Conservation (phyloP, 2,113 vertebrate genomes). For the Jacana jacana region DNA sequence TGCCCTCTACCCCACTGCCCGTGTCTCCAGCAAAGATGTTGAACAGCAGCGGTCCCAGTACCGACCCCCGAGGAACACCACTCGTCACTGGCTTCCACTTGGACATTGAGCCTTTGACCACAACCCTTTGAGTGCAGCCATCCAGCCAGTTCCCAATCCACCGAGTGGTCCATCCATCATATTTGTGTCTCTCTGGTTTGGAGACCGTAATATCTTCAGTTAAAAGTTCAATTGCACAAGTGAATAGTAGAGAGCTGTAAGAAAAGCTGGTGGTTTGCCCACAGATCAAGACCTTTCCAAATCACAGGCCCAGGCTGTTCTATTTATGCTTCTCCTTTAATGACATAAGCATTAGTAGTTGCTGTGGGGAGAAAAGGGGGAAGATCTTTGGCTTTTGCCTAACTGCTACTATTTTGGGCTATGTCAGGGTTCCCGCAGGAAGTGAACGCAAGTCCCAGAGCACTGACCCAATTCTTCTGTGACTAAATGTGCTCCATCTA, state of each 20-base stretch:
- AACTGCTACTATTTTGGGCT: conserved; percentile 34
- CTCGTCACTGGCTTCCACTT: too few relatives aligned
- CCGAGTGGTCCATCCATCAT: too few relatives aligned
- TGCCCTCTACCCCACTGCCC: too few relatives aligned
- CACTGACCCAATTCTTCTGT: conserved; percentile 21
- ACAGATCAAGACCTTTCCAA: background rate
- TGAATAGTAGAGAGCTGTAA: background rate
- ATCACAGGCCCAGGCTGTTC: conserved; percentile 24
- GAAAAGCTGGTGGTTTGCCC: background rate
- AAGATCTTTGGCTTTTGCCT: conserved; percentile 47
- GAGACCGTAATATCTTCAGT: background rate
- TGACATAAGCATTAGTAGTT: conserved; percentile 17
- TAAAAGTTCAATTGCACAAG: background rate
- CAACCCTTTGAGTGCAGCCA: too few relatives aligned
- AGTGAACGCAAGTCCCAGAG: conserved; percentile 38
- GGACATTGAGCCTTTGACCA: too few relatives aligned
- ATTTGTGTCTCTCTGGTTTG: too few relatives aligned
- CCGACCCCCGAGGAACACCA: too few relatives aligned
- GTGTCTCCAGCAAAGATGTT: too few relatives aligned
- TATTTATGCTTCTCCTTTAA: conserved; percentile 15
- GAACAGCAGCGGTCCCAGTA: too few relatives aligned
- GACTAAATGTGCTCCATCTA: background rate
- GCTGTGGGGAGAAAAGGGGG: background rate
- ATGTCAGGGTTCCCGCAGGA: conserved; percentile 34
- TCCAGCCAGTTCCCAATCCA: too few relatives aligned